Percentiles rank a stretch among this genome's conserved stretches.
phyloP scores from a whole-genome alignment of 2,113 vertebrate species.

The Paedocypris sp. region DNA sequence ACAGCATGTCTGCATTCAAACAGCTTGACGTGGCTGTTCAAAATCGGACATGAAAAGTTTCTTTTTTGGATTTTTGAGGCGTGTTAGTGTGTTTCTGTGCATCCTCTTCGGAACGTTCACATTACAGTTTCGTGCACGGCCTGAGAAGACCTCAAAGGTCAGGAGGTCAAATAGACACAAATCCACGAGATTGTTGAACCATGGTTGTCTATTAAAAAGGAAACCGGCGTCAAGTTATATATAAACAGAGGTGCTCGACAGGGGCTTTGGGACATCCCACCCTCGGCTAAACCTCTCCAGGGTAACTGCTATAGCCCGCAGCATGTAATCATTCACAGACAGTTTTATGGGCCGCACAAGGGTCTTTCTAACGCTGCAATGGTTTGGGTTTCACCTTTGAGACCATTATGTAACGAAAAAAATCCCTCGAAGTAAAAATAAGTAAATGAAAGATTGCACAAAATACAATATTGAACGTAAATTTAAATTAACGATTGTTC shows the following conservation, averaged over 20 bases:
- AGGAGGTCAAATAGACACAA: not conserved
- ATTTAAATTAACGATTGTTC: too few relatives aligned
- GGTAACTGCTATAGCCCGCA: not conserved
- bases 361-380: not conserved
- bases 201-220: too few relatives aligned
- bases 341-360: constrained; percentile 3
- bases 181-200: too few relatives aligned
- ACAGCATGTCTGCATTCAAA: constrained; percentile 17
- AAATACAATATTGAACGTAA: not conserved
- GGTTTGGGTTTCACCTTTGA: not conserved
- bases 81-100: not conserved
- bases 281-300: not conserved
- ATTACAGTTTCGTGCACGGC: not conserved
- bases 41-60: not conserved
- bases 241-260: not conserved
- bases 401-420: constrained; percentile 10
- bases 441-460: not conserved
- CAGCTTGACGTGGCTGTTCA: not conserved
- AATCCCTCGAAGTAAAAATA: constrained; percentile 15
- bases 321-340: constrained; percentile 1
- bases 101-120: constrained; percentile 5
- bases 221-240: not conserved
- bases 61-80: not conserved
- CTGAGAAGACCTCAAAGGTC: not conserved
- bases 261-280: not conserved